Conservation (phyloP, 2,113 vertebrate genomes). For the Limnothrissa miodon region DNA sequence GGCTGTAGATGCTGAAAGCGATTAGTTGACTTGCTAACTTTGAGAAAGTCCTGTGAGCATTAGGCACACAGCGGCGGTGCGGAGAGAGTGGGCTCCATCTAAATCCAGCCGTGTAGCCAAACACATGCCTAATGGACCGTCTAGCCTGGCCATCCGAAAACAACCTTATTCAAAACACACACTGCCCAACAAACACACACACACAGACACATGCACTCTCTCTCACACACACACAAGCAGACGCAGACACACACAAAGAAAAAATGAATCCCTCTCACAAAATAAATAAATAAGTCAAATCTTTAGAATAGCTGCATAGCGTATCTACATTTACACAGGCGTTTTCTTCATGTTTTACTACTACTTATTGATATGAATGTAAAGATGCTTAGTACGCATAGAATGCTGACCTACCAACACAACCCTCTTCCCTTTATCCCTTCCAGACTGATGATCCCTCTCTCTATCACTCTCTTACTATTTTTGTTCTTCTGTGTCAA, state of each 20-base stretch:
- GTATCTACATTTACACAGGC: neutral
- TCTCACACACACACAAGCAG: neutral
- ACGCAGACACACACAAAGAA: neutral
- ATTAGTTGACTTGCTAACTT: slow-evolving; percentile 30
- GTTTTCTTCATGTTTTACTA: neutral
- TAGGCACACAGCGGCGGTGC: neutral
- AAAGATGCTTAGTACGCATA: neutral
- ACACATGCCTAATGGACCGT: neutral
- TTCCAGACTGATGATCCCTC: neutral
- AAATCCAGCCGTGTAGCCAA: neutral
- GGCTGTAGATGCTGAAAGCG: slow-evolving; percentile 12
- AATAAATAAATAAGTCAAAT: neutral
- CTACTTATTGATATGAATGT: neutral
- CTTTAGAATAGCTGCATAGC: neutral
- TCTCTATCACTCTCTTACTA: neutral
- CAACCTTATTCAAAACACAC: neutral
- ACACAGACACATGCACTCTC: neutral
- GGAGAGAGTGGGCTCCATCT: neutral
- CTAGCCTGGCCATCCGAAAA: neutral
- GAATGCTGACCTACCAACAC: neutral
- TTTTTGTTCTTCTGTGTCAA: slow-evolving; percentile 29
- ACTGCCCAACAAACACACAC: too few relatives aligned
- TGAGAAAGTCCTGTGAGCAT: slow-evolving; percentile 14
- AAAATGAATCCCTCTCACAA: neutral
- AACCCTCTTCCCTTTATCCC: neutral